Percentiles rank a stretch among this genome's conserved stretches.
phyloP scores from a whole-genome alignment of 1,140 invertebrate species.

The Zaprionus lachaisei region DNA sequence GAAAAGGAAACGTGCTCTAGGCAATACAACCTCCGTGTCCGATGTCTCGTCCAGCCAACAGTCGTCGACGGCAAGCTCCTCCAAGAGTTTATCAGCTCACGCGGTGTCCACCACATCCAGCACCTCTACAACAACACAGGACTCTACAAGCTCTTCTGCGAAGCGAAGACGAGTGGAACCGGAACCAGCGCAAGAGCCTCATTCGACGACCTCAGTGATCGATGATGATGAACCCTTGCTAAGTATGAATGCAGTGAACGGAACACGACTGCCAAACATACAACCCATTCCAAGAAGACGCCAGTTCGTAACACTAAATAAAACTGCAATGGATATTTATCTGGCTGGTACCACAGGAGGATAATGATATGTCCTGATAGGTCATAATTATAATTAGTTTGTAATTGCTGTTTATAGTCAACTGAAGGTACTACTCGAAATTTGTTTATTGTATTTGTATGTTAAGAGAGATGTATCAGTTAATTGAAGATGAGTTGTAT shows the following conservation, averaged over 20 bases:
- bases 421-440: background rate
- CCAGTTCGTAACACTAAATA: constrained; percentile 25
- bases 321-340: constrained; percentile 61
- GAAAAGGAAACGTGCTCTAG: background rate
- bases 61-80: background rate
- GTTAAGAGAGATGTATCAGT: background rate
- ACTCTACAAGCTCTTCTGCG: background rate
- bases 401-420: background rate
- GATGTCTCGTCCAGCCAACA: constrained; percentile 52
- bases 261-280: constrained; percentile 59
- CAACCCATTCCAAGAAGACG: constrained; percentile 66
- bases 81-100: background rate
- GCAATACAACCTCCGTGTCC: constrained; percentile 27
- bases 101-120: background rate
- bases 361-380: background rate
- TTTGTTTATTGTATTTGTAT: background rate
- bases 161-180: constrained; percentile 23
- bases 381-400: background rate
- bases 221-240: constrained; percentile 57
- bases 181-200: background rate
- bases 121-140: background rate
- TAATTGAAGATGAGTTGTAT: no score
- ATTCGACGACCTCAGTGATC: background rate
- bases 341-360: constrained; percentile 65
- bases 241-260: constrained; percentile 69